Base-by-base conservation (phyloP, 2,797 vertebrate species). In the Oreochromis grahami region DNA sequence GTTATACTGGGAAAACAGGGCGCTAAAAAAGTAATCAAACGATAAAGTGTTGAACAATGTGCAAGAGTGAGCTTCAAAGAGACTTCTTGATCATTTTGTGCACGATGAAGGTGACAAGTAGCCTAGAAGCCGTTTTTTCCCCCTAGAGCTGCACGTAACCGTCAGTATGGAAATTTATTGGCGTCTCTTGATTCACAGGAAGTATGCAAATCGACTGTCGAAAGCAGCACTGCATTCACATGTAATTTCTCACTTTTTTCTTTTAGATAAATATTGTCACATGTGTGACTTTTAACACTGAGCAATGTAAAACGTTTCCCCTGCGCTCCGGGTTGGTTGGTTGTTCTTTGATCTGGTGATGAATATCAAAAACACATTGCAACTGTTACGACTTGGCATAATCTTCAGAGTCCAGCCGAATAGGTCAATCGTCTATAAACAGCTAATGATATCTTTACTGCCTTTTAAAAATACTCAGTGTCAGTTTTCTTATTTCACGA, bases 181-280 rank as follows among this genome's bases (percentile, higher is more conserved):
- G 13, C n/a, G 29, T 24, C 29, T 68, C 24, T 7, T 79, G 43
- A 80, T 80, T 87, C 76, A 34, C 76, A 1, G 81, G 83, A 84
- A 90, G 50, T 34, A 86, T 88, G 90, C 87, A 93, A 90, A 74
- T 93, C 52, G 5, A 80, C 13, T 65, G 19, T 38, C 21, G 34
- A 11, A 8, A 19, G 4, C 19, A 19, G 26, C 8, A 43, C 14
- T 70, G 14, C 5, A 19, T n/a, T 15, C 2, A 17, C 63, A 5
- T 8, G 38, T 63, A 2, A 76, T 85, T 14, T 24, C 6, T 76
- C 76, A 32, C 21, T 14, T 56, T 19, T 13, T 78, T 51, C 11
- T 29, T 4, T 7, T 36, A 24, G 19, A 56, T 55, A 72, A 56
- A 86, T 56, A 15, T 36, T 32, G 13, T 56, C 17, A 32, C 43